Percentiles rank a stretch among this genome's conserved stretches.
Conservation (phyloP, 2,113 vertebrate genomes). For the Junco hyemalis region DNA sequence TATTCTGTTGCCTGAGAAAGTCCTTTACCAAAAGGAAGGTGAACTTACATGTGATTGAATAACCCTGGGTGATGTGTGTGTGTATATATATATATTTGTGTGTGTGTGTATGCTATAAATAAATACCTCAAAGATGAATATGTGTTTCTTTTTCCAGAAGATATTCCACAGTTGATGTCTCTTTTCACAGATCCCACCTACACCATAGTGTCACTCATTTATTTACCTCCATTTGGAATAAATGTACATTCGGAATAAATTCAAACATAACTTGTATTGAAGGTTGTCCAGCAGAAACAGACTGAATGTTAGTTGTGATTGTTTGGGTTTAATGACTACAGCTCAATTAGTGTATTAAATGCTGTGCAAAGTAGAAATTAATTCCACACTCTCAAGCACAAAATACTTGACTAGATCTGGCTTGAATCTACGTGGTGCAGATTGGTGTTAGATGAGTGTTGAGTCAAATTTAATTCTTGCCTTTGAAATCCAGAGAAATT, state of each 20-base stretch:
- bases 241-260: not conserved
- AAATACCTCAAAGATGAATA: constrained; percentile 21
- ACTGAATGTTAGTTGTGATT: not conserved
- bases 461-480: not conserved
- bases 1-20: constrained; percentile 1
- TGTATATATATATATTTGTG: not conserved
- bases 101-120: constrained; percentile 1
- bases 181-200: constrained; percentile 43
- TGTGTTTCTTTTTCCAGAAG: constrained; percentile 25
- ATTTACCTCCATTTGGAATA: constrained; percentile 40
- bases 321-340: not conserved
- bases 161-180: constrained; percentile 22
- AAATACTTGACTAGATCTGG: not conserved
- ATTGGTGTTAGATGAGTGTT: not conserved
- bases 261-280: not conserved
- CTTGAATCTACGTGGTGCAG: not conserved
- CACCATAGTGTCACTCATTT: constrained; percentile 32
- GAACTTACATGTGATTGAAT: constrained; percentile 18
- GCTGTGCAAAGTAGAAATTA: not conserved
- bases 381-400: not conserved
- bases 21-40: not conserved
- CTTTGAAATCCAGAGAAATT: constrained; percentile 19
- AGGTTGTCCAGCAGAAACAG: not conserved
- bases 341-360: not conserved
- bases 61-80: not conserved